Evolutionary conservation across 2,888 invertebrate species (phyloP), one percentile per base, ranked within the genome.

Genomic region (Cabera pusaria): DNA sequence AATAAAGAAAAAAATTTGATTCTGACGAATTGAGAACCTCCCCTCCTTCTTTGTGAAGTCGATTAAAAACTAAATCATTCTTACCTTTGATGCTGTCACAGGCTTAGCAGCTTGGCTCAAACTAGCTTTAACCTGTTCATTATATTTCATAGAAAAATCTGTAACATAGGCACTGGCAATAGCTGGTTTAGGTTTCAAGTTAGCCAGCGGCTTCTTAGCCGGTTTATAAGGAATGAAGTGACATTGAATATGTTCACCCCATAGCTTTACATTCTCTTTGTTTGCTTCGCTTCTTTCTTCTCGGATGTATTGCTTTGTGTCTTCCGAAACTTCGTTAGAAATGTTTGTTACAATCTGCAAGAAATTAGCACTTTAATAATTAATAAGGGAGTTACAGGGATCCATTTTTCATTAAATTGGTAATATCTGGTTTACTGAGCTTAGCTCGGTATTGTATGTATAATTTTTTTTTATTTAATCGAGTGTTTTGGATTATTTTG

Each of bases 91-190:
- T 19, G 56, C 68, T 5, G 31, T 37, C 3, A 28, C 24, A 16
- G 67, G 39, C 43, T 64, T 63, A 14, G 56, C 17, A 18, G 33
- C 41, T 53, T 49, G 70, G 8, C 36, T 26, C 3, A 18, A 8
- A 21, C 8, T 29, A 8, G 10, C 20, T n/a, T 21, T 22, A 14
- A 20, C 19, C 2, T 56, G 43, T 22, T 52, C 56, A 23, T 58
- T 74, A 61, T 90, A 90, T 43, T 85, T 89, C 90, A 90, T 90
- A 25, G 84, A 85, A 56, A 90, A 90, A 37, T 87, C 84, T 6
- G 72, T 76, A 0, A 89, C 83, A 61, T 84, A 80, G 0, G 72
- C 68, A 39, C 84, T 77, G 3, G 70, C 67, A 0, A 70, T 73
- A 0, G 78, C 81, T 0, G 81, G 77, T 47, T 82, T 85, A 12